Evolutionary conservation across 2,113 vertebrate species (phyloP).

Genomic region (Sinosuthora webbiana): DNA sequence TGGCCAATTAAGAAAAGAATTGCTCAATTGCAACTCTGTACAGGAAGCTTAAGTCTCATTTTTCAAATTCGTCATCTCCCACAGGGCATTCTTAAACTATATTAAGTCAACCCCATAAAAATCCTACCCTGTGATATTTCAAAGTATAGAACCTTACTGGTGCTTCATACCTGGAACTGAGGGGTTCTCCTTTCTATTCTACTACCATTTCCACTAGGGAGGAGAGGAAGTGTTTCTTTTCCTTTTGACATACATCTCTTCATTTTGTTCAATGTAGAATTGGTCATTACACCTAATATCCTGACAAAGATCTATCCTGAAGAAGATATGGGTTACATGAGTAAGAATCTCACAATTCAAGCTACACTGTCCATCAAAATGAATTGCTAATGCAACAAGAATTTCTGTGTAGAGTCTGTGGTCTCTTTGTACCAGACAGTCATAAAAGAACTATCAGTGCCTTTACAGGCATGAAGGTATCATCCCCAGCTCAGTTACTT

Average conservation of each 20-base stretch:
- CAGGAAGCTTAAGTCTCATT: not conserved
- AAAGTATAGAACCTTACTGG: not conserved
- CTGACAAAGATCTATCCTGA: not conserved
- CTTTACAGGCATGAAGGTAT: not conserved
- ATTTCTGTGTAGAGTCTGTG: not conserved
- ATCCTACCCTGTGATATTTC: not conserved
- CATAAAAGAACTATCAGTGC: not conserved
- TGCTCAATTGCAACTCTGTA: not conserved
- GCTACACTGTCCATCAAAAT: not conserved
- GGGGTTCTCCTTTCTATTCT: not conserved
- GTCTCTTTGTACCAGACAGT: not conserved
- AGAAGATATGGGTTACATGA: not conserved
- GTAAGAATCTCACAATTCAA: not conserved
- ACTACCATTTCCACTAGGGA: not conserved
- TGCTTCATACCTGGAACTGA: not conserved
- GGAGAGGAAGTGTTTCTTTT: not conserved
- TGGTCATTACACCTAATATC: not conserved
- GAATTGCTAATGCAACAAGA: not conserved
- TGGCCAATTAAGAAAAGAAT: not conserved
- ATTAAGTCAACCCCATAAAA: not conserved
- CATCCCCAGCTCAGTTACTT: not conserved
- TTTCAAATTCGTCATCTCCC: not conserved
- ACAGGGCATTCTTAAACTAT: not conserved
- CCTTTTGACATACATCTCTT: not conserved
- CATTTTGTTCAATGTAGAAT: not conserved